A percentile compares a stretch with the other conserved stretches of the same genome.
phyloP scores from a whole-genome alignment of 2,888 invertebrate genomes.

The Aphodius granarius region DNA sequence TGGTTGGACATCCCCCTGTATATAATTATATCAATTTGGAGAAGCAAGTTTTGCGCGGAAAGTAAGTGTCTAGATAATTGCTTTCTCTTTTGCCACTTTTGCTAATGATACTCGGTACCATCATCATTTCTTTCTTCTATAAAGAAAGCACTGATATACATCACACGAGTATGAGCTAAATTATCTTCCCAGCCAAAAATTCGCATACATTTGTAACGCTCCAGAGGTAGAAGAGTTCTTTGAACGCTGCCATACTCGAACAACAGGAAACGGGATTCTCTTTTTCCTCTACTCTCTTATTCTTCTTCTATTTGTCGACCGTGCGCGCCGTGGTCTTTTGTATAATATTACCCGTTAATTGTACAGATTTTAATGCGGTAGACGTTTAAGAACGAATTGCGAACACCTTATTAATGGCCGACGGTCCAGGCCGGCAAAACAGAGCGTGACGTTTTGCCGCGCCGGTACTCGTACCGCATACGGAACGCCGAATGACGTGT shows the following conservation, averaged over 20 bases:
- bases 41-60: neutral
- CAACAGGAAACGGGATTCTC: neutral
- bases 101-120: too few relatives aligned
- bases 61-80: neutral
- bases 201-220: neutral
- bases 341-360: neutral
- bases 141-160: too few relatives aligned
- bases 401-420: neutral
- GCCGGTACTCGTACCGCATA: neutral
- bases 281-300: neutral
- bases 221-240: neutral
- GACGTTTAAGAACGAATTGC: neutral
- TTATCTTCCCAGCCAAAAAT: too few relatives aligned
- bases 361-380: neutral
- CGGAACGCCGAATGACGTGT: neutral
- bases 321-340: neutral
- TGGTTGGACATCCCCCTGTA: neutral
- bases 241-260: neutral
- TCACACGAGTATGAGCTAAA: too few relatives aligned
- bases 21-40: too few relatives aligned
- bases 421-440: neutral
- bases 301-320: neutral
- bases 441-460: neutral
- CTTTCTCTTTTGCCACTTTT: too few relatives aligned
- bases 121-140: too few relatives aligned